Evolutionary conservation across 2,888 invertebrate genomes (phyloP).

Genomic region (Cephus nigrinus): DNA sequence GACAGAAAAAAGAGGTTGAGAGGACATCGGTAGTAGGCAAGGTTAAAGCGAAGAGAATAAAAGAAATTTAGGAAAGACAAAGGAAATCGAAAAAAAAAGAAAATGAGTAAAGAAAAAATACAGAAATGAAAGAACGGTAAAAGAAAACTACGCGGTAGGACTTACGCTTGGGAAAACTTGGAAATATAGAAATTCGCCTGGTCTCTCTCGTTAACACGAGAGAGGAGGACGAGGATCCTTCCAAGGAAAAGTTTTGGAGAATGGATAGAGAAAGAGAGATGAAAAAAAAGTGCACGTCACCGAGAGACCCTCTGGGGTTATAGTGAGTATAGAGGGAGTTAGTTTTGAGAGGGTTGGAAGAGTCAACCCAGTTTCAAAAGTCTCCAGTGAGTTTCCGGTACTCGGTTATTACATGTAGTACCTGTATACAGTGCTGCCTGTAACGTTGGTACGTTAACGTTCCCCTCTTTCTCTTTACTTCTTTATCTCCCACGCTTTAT

Average conservation of each 20-base stretch:
- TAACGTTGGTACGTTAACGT: background rate
- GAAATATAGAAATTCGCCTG: background rate
- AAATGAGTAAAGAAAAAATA: background rate
- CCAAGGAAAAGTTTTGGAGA: background rate
- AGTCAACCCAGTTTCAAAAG: background rate
- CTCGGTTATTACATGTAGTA: background rate
- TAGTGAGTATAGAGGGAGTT: background rate
- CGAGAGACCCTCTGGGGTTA: background rate
- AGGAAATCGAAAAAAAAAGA: background rate
- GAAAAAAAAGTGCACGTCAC: background rate
- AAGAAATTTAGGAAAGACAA: background rate
- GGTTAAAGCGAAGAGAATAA: background rate
- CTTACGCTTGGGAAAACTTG: background rate
- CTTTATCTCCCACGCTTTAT: background rate
- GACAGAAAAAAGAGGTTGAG: background rate
- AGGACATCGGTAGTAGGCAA: background rate
- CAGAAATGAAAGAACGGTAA: background rate
- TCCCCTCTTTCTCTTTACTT: background rate
- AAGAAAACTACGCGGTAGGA: background rate
- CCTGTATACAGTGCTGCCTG: background rate
- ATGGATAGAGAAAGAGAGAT: background rate
- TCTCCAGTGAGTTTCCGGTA: background rate
- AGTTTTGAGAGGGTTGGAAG: background rate
- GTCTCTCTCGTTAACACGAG: background rate
- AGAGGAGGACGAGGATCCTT: background rate